These are phyloP conservation scores for Drosophila tripunctata DNA, from an alignment of 2,888 invertebrate species.

Conservation along the genomic window DNA sequence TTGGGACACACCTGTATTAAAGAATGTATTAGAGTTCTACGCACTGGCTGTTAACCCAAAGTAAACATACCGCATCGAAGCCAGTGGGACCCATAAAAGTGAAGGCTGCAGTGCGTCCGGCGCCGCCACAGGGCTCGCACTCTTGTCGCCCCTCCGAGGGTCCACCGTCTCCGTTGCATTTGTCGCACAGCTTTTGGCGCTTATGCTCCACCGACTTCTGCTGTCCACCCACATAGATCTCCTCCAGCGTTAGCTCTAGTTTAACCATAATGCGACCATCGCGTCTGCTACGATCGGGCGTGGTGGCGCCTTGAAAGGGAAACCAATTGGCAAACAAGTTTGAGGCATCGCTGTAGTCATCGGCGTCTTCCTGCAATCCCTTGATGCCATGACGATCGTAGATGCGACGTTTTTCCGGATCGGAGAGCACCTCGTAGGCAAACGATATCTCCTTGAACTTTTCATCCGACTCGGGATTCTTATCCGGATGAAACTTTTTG, in stretches of 20 bases:
- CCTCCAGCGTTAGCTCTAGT: constrained; percentile 93
- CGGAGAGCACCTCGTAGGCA: constrained; percentile 96
- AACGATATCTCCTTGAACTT: constrained; percentile 98
- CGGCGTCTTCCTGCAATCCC: constrained; percentile 92
- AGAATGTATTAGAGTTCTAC: not conserved
- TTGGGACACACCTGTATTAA: constrained; percentile 85
- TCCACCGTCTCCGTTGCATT: constrained; percentile 82
- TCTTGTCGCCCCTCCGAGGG: constrained; percentile 62
- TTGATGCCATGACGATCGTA: constrained; percentile 95
- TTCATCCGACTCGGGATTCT: constrained; percentile 95
- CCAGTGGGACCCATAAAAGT: constrained; percentile 84
- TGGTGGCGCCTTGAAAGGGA: constrained; percentile 86
- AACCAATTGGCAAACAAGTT: constrained; percentile 89
- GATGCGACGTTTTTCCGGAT: constrained; percentile 92
- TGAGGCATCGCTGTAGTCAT: constrained; percentile 84
- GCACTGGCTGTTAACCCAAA: not conserved
- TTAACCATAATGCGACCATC: constrained; percentile 91
- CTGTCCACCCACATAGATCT: constrained; percentile 95
- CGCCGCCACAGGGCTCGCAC: constrained; percentile 75
- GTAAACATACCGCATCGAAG: constrained; percentile 86
- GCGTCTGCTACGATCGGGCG: constrained; percentile 85
- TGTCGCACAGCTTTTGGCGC: constrained; percentile 76
- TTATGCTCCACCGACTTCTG: constrained; percentile 84
- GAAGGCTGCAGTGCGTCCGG: constrained; percentile 82
- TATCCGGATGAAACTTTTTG: constrained; percentile 96